Base-by-base conservation (phyloP, 2,797 vertebrate species). In the Poeciliopsis presidionis region DNA sequence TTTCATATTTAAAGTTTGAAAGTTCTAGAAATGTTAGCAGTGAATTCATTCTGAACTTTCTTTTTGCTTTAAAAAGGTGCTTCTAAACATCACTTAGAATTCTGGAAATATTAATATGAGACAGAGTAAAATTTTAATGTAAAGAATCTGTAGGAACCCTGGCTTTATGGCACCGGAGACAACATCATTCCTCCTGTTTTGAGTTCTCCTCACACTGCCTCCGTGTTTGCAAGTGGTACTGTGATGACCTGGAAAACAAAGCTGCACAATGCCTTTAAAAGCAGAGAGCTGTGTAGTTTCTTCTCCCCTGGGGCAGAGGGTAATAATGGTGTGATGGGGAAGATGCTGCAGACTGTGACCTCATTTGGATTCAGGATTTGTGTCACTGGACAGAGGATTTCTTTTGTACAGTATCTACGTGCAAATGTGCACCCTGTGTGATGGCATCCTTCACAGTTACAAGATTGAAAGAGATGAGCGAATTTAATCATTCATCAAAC, bases 241-340 rank as follows among this genome's bases (percentile, higher is more conserved):
- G 81, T 74, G 28, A 28, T 85, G 88, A 89, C 89, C 87, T 84
- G 75, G 84, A 89, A 86, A 85, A 77, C 71, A 39, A 33, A 82
- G 73, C 80, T 79, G 73, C 81, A 86, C 77, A 86, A 81, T 81
- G 78, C 75, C 84, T 90, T 79, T 89, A 89, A 84, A 87, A 91
- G 84, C 89, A 86, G 65, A 85, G 55, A 74, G 76, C 86, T 92
- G 90, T 89, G 90, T 86, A 87, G 87, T 88, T 72, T 59, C 81
- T 88, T 87, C 65, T 85, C 81, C 89, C 90, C 74, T 72, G 82
- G 88, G 91, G 72, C 84, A 89, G 83, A 91, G 88, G 82, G 88
- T 91, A 92, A 92, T 91, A 92, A 94, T 88, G 89, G 86, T 87
- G 85, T 86, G 88, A 92, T 89, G 88, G 86, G 77, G 84, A 91